Conservation (phyloP, 2,113 vertebrate species). For the Acanthisitta chloris region DNA sequence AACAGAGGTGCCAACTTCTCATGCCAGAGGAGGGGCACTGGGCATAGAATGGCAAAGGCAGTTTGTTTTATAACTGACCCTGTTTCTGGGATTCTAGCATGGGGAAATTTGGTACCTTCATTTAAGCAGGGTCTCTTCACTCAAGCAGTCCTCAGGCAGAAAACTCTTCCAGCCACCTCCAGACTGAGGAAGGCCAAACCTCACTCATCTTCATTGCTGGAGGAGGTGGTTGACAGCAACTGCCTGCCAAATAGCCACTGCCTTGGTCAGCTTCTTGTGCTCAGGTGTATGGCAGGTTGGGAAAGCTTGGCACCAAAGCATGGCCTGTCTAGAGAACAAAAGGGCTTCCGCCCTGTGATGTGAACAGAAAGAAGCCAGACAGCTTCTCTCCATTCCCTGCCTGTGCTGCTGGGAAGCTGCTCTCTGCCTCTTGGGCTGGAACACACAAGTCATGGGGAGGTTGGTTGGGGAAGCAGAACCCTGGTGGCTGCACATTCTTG, state of each 20-base stretch:
- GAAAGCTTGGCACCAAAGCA: background rate
- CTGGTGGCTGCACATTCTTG: accelerated
- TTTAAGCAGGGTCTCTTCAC: background rate
- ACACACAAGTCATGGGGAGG: background rate
- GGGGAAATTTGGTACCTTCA: background rate
- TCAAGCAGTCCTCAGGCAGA: background rate
- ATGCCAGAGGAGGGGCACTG: background rate
- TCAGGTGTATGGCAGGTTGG: background rate
- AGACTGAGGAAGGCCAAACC: background rate
- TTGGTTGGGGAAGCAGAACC: background rate
- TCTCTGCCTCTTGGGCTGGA: background rate
- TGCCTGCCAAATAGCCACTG: background rate
- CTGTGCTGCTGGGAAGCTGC: background rate
- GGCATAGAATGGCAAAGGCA: background rate
- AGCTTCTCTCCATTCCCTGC: background rate
- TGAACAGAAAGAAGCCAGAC: background rate
- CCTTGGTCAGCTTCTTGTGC: background rate
- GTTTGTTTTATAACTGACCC: background rate
- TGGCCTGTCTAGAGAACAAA: background rate
- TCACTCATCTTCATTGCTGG: background rate
- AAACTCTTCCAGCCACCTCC: background rate
- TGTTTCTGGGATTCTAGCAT: background rate
- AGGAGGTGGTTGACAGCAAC: background rate
- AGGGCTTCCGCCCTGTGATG: background rate
- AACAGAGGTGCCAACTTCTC: background rate